These are phyloP conservation scores for Labeo rohita DNA, from an alignment of 2,113 vertebrate genomes.

Conservation along the genomic window DNA sequence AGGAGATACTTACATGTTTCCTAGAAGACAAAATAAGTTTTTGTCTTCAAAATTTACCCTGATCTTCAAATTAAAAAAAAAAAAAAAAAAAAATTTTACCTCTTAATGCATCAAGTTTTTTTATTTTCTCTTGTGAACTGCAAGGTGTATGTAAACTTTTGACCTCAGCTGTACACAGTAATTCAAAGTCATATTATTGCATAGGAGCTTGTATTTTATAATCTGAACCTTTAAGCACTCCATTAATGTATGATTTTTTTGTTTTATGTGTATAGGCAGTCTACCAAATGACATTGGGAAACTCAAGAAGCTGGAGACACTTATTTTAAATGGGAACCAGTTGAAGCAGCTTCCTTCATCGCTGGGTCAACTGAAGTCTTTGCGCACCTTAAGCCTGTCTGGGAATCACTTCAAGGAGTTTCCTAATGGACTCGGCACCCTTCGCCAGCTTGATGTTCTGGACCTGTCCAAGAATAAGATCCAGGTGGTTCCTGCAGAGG, in stretches of 20 bases:
- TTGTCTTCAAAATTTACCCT: no score
- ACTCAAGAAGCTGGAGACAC: slow-evolving; percentile 92
- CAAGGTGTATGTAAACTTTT: no score
- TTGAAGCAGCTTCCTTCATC: slow-evolving; percentile 81
- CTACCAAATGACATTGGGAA: slow-evolving; percentile 89
- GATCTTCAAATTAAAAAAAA: no score
- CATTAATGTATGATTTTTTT: not conserved
- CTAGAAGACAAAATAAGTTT: no score
- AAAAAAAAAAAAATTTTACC: no score
- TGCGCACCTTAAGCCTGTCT: slow-evolving; percentile 88
- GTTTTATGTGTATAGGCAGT: slow-evolving; percentile 66
- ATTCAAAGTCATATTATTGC: not conserved
- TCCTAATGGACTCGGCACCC: slow-evolving; percentile 82
- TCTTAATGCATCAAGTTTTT: no score
- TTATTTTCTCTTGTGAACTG: no score
- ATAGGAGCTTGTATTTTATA: not conserved
- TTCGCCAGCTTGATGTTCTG: slow-evolving; percentile 89
- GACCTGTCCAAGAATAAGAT: slow-evolving; percentile 95
- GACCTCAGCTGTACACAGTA: not conserved
- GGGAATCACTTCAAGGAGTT: slow-evolving; percentile 88
- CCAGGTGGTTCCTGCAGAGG: slow-evolving; percentile 81
- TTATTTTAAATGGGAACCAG: slow-evolving; percentile 87
- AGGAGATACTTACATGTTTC: no score
- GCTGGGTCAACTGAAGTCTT: slow-evolving; percentile 85
- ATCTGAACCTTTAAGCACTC: not conserved